Evolutionary conservation across 2,888 invertebrate genomes (phyloP), one percentile per base, ranked within the genome.

Genomic region (Drosophila anomalata): DNA sequence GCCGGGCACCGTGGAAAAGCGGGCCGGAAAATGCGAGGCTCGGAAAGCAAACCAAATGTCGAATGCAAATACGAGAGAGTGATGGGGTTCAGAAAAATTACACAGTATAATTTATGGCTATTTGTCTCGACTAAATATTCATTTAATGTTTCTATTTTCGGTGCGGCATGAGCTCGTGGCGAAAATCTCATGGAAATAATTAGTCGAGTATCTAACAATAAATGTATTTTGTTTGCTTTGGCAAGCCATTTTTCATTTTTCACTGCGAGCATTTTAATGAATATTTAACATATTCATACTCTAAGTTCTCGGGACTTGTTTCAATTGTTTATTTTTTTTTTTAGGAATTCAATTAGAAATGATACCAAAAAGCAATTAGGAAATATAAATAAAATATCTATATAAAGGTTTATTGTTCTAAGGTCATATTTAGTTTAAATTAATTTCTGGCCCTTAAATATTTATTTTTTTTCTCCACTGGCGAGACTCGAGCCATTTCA

Each of bases 21-120:
- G 24, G 26, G 6, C 7, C 2, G 20, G 54, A 17, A 39, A 44
- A 33, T 4, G 55, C 14, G 8, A 12, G n/a, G n/a, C 24, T 0
- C n/a, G 48, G 24, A 17, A 50, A 67, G 24, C 53, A 29, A 39
- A 52, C 29, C 67, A 66, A 52, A 52, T 47, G 67, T 52, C 12
- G 52, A 66, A 66, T 46, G 63, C 44, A 63, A 63, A 63, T 63
- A 29, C 3, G 12, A 11, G 12, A 3, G 22, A 20, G n/a, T 12
- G 44, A 50, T 26, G 6, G 17, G 17, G 20, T 12, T 20, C 22
- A 22, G 50, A 2, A 52, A 52, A 39, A 36, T 46, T 20, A 24
- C 22, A 31, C 46, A 52, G 39, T 46, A 24, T 46, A 67, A 63
- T 65, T 65, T 65, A 65, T 63, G 65, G 44, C 14, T 46, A 12